A percentile compares a stretch with the other conserved stretches of the same genome.
These are phyloP conservation scores for Sipha flava DNA, from an alignment of 1,140 invertebrate genomes.

Conservation along the genomic window DNA sequence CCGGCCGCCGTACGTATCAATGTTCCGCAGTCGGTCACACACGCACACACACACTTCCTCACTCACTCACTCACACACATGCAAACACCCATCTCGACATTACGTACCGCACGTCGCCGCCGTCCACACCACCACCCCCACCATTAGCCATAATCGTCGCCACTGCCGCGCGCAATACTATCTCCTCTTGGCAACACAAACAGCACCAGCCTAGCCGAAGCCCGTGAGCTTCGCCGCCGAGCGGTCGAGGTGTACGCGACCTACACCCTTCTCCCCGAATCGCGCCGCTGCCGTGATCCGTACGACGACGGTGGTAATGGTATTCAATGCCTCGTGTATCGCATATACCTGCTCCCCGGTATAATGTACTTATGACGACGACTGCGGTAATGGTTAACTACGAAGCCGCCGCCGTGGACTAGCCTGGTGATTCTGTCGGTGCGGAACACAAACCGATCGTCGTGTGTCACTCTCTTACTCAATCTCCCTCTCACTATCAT, in stretches of 20 bases:
- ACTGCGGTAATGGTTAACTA: neutral
- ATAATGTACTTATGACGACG: neutral
- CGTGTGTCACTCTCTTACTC: no score
- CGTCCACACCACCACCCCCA: neutral
- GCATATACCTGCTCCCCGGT: neutral
- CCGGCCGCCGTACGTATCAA: neutral
- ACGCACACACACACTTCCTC: neutral
- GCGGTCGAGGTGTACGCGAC: neutral
- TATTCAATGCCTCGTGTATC: neutral
- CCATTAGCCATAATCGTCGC: neutral
- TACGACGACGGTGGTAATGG: neutral
- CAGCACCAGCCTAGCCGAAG: neutral
- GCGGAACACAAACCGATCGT: neutral
- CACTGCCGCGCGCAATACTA: neutral
- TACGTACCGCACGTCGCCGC: neutral
- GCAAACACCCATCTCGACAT: constrained; percentile 9
- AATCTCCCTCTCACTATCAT: no score
- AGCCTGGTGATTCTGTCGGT: no score
- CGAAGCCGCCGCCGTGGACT: neutral
- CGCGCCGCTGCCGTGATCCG: neutral
- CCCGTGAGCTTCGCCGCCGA: neutral
- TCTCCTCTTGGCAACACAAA: neutral
- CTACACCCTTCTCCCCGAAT: neutral
- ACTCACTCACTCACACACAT: neutral
- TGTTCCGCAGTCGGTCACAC: constrained; percentile 27